Evolutionary conservation across 2,888 invertebrate genomes (phyloP).

Genomic region (Dryocosmus kuriphilus): DNA sequence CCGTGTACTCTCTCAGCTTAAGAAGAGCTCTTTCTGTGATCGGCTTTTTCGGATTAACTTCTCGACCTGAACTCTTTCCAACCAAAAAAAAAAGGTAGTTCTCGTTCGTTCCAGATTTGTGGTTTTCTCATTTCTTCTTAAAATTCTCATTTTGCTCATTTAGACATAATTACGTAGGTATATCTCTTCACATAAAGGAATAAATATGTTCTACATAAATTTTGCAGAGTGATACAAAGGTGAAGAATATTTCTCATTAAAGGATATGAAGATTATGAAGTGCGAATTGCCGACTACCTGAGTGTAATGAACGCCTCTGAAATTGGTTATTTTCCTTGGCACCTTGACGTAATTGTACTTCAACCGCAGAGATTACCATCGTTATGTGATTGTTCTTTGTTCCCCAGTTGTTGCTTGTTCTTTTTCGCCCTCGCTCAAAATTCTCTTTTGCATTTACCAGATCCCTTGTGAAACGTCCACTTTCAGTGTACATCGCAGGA

Average conservation of each 20-base stretch:
- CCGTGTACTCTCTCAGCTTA: slow-evolving; percentile 56
- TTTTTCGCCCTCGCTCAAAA: slow-evolving; percentile 43
- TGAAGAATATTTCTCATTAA: slow-evolving; percentile 1
- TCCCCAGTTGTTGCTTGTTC: slow-evolving; percentile 49
- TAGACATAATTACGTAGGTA: not conserved
- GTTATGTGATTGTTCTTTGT: slow-evolving; percentile 73
- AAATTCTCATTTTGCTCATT: not conserved
- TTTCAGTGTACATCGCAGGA: not conserved
- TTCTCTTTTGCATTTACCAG: slow-evolving; percentile 34
- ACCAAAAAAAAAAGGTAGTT: not conserved
- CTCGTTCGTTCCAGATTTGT: not conserved
- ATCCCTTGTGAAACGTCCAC: slow-evolving; percentile 23
- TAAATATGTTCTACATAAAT: not conserved
- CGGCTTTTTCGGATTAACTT: slow-evolving; percentile 12
- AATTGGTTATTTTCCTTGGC: slow-evolving; percentile 73
- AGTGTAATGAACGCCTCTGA: slow-evolving; percentile 70
- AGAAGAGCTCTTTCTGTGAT: slow-evolving; percentile 43
- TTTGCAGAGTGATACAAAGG: not conserved
- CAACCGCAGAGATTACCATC: slow-evolving; percentile 74
- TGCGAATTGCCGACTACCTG: slow-evolving; percentile 5
- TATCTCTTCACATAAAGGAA: not conserved
- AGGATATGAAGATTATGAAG: slow-evolving; percentile 10
- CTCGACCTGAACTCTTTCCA: not conserved
- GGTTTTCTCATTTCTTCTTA: not conserved
- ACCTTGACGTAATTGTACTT: slow-evolving; percentile 70